Evolutionary conservation across 1,140 invertebrate species (phyloP).

Genomic region (Drosophila grimshawi): DNA sequence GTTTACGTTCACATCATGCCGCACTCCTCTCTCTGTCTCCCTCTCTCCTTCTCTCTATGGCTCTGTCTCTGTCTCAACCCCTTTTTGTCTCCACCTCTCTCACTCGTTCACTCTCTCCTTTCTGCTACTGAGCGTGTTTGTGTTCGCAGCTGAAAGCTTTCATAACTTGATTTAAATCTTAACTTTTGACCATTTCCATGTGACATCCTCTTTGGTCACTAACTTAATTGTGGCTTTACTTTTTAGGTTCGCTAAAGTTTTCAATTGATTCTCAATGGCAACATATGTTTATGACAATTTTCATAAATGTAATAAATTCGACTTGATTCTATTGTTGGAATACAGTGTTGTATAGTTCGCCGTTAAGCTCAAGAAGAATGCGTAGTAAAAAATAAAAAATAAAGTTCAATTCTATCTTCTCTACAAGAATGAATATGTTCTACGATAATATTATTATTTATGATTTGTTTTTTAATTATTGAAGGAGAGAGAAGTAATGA

Average conservation of each 20-base stretch:
- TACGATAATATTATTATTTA: no score
- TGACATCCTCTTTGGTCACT: slow-evolving; percentile 19
- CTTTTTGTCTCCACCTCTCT: not conserved
- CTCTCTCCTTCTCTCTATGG: slow-evolving; percentile 3
- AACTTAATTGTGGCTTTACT: slow-evolving; percentile 13
- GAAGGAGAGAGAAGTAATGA: no score
- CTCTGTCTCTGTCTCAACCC: not conserved
- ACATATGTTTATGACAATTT: no score
- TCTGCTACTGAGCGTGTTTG: slow-evolving; percentile 11
- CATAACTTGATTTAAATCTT: slow-evolving; percentile 76
- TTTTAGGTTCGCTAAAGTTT: slow-evolving; percentile 2
- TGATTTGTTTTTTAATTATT: no score
- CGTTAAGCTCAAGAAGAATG: no score
- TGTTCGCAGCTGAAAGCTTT: slow-evolving; percentile 62
- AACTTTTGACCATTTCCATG: slow-evolving; percentile 42
- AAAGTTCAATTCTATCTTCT: no score
- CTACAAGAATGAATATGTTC: no score
- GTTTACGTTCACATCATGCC: slow-evolving; percentile 67
- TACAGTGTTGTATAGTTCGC: no score
- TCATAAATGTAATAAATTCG: no score
- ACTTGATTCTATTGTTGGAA: no score
- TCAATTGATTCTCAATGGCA: not conserved
- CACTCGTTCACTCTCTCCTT: not conserved
- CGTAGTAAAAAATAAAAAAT: no score
- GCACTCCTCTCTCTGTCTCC: slow-evolving; percentile 14